Percentiles rank a stretch among this genome's conserved stretches.
Evolutionary conservation across 2,797 vertebrate species (phyloP).

Genomic region (Xiphorhynchus erythropygius): DNA sequence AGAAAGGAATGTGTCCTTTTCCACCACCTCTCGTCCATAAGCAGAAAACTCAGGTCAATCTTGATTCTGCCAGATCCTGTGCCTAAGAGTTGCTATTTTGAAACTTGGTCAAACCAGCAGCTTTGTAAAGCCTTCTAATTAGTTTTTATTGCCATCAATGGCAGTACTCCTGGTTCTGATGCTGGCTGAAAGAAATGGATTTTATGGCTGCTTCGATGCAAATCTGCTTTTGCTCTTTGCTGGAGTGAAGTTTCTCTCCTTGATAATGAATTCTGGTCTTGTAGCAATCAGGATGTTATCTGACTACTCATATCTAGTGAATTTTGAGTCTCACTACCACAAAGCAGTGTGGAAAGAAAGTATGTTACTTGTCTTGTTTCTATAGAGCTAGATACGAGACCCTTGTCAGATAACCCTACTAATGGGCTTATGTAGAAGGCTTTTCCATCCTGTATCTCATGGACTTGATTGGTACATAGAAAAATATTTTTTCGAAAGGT

Average conservation of each 20-base stretch:
- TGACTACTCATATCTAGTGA: neutral
- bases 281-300: neutral
- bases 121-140: neutral
- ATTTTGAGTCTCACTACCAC: neutral
- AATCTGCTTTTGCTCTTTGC: neutral
- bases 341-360: neutral
- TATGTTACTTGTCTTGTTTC: neutral
- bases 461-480: neutral
- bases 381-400: neutral
- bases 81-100: slow-evolving; percentile 10
- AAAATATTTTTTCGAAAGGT: neutral
- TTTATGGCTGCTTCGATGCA: neutral
- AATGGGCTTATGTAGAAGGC: neutral
- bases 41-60: slow-evolving; percentile 52
- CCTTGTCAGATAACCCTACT: neutral
- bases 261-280: neutral
- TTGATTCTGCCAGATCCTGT: slow-evolving; percentile 9
- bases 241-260: neutral
- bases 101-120: neutral
- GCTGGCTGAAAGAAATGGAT: neutral
- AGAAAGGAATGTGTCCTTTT: neutral
- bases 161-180: neutral
- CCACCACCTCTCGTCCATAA: neutral
- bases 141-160: neutral
- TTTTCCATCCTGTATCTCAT: neutral